These are phyloP conservation scores for Meteorus colon DNA, from an alignment of 2,888 invertebrate species.

Conservation along the genomic window DNA sequence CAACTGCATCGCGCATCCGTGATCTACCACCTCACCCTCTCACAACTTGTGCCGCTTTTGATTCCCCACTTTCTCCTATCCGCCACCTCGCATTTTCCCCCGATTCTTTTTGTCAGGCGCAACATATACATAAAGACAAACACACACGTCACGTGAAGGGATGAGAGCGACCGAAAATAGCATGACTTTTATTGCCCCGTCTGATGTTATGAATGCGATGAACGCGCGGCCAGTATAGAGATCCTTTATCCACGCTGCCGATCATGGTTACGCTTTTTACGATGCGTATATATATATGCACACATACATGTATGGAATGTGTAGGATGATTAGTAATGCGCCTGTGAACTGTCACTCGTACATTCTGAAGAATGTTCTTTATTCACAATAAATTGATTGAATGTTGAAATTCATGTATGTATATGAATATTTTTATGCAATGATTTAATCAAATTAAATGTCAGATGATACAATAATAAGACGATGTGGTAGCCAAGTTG, in stretches of 20 bases:
- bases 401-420: no score
- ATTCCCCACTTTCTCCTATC: slow-evolving; percentile 50
- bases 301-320: neutral
- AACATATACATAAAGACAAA: slow-evolving; percentile 8
- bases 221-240: slow-evolving; percentile 46
- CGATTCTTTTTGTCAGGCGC: neutral
- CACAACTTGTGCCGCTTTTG: slow-evolving; percentile 55
- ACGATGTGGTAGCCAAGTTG: no score
- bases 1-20: neutral
- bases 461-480: no score
- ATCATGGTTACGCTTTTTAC: slow-evolving; percentile 49
- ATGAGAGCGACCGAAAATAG: slow-evolving; percentile 45
- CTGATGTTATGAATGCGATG: slow-evolving; percentile 69
- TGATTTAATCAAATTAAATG: no score
- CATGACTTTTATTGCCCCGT: slow-evolving; percentile 71
- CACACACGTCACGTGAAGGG: slow-evolving; percentile 43
- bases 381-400: no score
- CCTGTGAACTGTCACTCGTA: slow-evolving; percentile 46
- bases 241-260: slow-evolving; percentile 48
- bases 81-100: slow-evolving; percentile 47
- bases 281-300: slow-evolving; percentile 55
- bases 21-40: slow-evolving; percentile 41
- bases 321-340: slow-evolving; percentile 55
- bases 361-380: no score
- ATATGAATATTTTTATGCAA: no score